Base-by-base conservation (phyloP, 2,113 vertebrate genomes). In the Leiothrix lutea region DNA sequence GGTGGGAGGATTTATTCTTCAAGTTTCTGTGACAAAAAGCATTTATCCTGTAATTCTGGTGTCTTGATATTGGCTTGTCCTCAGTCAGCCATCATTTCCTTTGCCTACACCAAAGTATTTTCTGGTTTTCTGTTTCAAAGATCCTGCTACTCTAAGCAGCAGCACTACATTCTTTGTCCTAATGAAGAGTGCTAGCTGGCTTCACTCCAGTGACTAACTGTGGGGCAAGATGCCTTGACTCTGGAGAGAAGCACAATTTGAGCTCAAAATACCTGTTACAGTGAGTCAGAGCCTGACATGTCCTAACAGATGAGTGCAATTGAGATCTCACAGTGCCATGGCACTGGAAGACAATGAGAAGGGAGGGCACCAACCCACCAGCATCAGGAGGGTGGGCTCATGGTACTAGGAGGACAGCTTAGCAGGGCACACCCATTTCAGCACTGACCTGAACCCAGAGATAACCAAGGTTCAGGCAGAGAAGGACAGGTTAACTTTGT, bases 351-450 rank as follows among this genome's bases (percentile, higher is more conserved):
- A 8, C 4, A 10, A 6, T 3, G 7, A 77, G 20, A 75, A 75
- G 18, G 13, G 20, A 77, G 5, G 16, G 2, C 12, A 67, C 4
- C 6, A 18, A 28, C 5, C 18, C 13, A 14, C 2, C 51, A 75
- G 9, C 22, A 54, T 8, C 5, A 40, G 28, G 24, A 74, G 40
- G 22, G 3, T 44, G 9, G 14, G 11, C 20, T 71, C 5, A 45
- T 36, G 4, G 14, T 4, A 8, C 13, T 20, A 13, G 7, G 5
- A 29, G 13, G 3, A 31, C 1, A 4, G 9, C 11, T 40, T 26
- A 28, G 16, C 5, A 2, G 31, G 17, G 3, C 2, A 3, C 35
- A 8, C 7, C 2, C 1, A 0, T 26, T 86, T 50, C 67, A 67
- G 9, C 29, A 29, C 20, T 26, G 40, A 61, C 4, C 4, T 3